Evolutionary conservation across 2,113 vertebrate genomes (phyloP), one percentile per base, ranked within the genome.

Genomic region (Dasyprocta punctata): DNA sequence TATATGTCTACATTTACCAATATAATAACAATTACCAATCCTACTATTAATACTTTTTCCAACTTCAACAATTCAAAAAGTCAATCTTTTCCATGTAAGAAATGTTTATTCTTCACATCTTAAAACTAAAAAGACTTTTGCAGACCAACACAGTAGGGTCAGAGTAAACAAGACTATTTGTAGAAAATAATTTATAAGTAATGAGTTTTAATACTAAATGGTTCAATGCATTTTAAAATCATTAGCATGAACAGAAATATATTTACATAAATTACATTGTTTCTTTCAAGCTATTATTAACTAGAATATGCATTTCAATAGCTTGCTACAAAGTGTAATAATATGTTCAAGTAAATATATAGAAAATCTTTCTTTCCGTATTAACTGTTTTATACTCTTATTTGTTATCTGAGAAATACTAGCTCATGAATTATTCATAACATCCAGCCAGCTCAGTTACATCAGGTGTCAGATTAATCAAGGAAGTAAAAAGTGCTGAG

Each of bases 401-500:
- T 98, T 97, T 94, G 88, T 94, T 96, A 96, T 98, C 96, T 97
- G 67, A 97, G 93, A 98, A 98, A 98, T 98, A 98, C 7, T 97
- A 83, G 41, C 36, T 87, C 78, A 98, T 98, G 97, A 95, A 98
- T 98, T 98, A 98, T 98, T 98, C 98, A 98, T 96, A 98, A 41
- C 88, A 97, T 94, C 94, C 97, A 97, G 92, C 96, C 96, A 98
- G 97, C 97, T 97, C 95, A 96, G 82, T 98, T 97, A 97, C 95
- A 97, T 88, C 98, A 97, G 98, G 98, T 98, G 97, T 98, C 98
- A 98, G 22, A 30, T 96, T 98, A 98, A 98, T 97, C 93, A 97
- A 98, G 92, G 97, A 98, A 95, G 95, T 96, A 98, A 95, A 98
- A 98, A 98, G 92, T 89, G 96, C 83, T 97, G 97, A 98, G 94